A percentile compares a stretch with the other conserved stretches of the same genome.
Conservation (phyloP, 2,113 vertebrate genomes). For the Callospermophilus lateralis region DNA sequence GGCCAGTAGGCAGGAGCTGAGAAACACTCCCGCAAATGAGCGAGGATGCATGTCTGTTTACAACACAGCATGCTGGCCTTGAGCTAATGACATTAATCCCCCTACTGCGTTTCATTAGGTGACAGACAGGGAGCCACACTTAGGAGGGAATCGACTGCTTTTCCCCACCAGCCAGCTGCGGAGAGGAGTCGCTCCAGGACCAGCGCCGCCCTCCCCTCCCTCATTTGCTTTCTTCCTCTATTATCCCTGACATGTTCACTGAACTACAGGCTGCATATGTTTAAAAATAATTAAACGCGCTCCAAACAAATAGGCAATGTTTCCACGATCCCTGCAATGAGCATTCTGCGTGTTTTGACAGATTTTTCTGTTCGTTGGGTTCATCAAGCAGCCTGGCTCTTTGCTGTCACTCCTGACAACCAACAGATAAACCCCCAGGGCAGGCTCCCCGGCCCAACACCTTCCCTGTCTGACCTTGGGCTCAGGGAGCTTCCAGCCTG, state of each 20-base stretch:
- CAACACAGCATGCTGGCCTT: slow-evolving; percentile 63
- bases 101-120: slow-evolving; percentile 80
- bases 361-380: slow-evolving; percentile 76
- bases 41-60: slow-evolving; percentile 76
- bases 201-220: slow-evolving; percentile 13
- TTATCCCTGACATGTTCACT: slow-evolving; percentile 78
- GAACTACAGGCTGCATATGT: slow-evolving; percentile 84
- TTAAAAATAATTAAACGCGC: slow-evolving; percentile 77
- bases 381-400: slow-evolving; percentile 70
- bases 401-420: slow-evolving; percentile 77
- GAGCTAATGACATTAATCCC: slow-evolving; percentile 82
- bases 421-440: slow-evolving; percentile 62
- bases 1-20: slow-evolving; percentile 63
- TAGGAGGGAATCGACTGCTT: slow-evolving; percentile 61
- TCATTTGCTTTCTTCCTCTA: slow-evolving; percentile 69
- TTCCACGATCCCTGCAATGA: slow-evolving; percentile 22
- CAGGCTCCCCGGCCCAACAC: not conserved
- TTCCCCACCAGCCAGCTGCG: slow-evolving; percentile 52
- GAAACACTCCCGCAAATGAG: slow-evolving; percentile 62
- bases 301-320: slow-evolving; percentile 74
- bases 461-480: slow-evolving; percentile 20
- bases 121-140: slow-evolving; percentile 81
- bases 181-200: slow-evolving; percentile 53
- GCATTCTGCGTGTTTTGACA: slow-evolving; percentile 76
- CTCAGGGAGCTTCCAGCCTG: not conserved